Percentiles rank a stretch among this genome's conserved stretches.
phyloP scores from a whole-genome alignment of 2,113 vertebrate species.

The Aspidoscelis tigris region DNA sequence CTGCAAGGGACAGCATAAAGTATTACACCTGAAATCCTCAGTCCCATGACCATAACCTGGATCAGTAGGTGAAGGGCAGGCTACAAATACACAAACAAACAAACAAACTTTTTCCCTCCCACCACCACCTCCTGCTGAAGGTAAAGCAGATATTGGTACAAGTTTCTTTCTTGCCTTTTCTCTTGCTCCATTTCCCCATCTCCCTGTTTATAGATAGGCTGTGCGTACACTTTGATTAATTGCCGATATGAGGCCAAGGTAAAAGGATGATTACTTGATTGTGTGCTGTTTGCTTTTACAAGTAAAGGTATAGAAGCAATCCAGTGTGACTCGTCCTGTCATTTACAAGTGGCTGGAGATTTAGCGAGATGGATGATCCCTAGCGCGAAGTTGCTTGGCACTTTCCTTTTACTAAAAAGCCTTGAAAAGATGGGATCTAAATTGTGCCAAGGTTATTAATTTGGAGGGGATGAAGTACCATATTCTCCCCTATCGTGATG shows the following conservation, averaged over 20 bases:
- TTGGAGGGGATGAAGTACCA: constrained; percentile 73
- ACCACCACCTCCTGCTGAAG: no score
- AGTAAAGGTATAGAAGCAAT: background rate
- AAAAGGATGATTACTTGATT: background rate
- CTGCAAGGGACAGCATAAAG: no score
- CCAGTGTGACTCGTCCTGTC: constrained; percentile 10
- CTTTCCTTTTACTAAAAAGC: constrained; percentile 51
- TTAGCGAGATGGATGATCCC: constrained; percentile 13
- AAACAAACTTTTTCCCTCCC: no score
- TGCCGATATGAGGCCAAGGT: background rate
- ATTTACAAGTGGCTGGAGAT: background rate
- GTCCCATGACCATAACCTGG: no score
- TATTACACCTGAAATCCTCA: background rate
- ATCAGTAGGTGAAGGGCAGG: no score
- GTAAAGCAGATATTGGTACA: no score
- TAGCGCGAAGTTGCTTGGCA: constrained; percentile 21
- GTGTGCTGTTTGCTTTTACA: background rate
- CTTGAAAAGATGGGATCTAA: constrained; percentile 72
- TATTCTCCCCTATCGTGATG: constrained; percentile 70
- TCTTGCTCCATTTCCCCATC: background rate
- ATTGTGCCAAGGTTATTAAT: constrained; percentile 69
- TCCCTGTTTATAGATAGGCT: background rate
- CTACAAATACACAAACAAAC: fast-evolving
- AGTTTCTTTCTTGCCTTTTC: background rate
- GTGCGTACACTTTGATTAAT: background rate